Evolutionary conservation across 1,140 invertebrate species (phyloP).

Genomic region (Scaptomyza montana): DNA sequence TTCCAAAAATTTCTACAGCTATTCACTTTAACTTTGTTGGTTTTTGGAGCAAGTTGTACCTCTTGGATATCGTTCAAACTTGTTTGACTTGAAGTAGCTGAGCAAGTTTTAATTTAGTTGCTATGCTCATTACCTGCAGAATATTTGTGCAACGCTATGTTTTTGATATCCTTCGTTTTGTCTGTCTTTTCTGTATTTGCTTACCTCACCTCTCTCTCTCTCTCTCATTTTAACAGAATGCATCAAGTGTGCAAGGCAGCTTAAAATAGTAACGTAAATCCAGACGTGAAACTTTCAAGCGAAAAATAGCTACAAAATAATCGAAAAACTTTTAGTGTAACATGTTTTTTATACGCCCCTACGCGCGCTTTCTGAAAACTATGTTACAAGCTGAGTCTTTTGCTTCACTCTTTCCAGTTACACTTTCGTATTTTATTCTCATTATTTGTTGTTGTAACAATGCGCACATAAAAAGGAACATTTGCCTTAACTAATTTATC

Average conservation of each 20-base stretch:
- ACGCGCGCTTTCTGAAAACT: slow-evolving; percentile 22
- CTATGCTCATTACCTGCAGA: slow-evolving; percentile 9
- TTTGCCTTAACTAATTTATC: slow-evolving; percentile 49
- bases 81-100: neutral
- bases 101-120: slow-evolving; percentile 30
- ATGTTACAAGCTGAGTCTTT: slow-evolving; percentile 10
- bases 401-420: neutral
- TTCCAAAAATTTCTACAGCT: too few species aligned
- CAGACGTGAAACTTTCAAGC: slow-evolving; percentile 25
- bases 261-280: slow-evolving; percentile 22
- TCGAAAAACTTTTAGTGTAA: slow-evolving; percentile 56
- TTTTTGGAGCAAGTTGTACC: neutral
- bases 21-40: neutral
- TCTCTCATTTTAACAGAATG: slow-evolving; percentile 41
- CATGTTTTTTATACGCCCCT: slow-evolving; percentile 13
- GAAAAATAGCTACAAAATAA: slow-evolving; percentile 48
- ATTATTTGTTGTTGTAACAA: slow-evolving; percentile 10
- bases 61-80: neutral
- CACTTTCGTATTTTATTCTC: neutral
- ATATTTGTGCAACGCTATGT: neutral
- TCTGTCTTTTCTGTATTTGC: neutral
- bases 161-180: neutral
- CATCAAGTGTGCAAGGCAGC: slow-evolving; percentile 37
- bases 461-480: slow-evolving; percentile 33
- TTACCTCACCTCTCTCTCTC: neutral